Conservation (phyloP, 2,113 vertebrate genomes). For the Nothocercus julius region DNA sequence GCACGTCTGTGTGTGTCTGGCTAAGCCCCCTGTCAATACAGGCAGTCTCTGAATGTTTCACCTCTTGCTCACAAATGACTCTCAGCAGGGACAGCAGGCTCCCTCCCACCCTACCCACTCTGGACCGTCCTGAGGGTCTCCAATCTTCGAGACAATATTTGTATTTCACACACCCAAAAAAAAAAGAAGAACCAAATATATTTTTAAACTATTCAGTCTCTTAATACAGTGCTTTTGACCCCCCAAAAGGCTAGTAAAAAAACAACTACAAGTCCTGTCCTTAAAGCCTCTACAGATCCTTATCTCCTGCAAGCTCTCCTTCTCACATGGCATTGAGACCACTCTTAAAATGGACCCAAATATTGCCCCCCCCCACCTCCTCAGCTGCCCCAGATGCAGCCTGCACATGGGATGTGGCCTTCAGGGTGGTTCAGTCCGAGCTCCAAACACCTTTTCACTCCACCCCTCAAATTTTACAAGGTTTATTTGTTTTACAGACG, state of each 20-base stretch:
- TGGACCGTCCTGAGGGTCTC: not conserved
- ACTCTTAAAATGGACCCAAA: not conserved
- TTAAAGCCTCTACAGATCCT: not conserved
- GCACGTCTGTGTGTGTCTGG: not conserved
- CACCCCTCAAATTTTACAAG: constrained; percentile 3
- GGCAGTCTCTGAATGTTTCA: not conserved
- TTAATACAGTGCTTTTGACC: not conserved
- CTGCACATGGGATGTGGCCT: too few relatives aligned
- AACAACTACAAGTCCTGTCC: not conserved
- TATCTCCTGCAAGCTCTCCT: not conserved
- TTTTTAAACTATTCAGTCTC: not conserved
- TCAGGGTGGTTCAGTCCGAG: too few relatives aligned
- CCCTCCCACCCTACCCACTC: not conserved
- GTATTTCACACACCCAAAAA: not conserved
- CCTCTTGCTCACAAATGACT: not conserved
- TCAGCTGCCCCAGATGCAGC: too few relatives aligned
- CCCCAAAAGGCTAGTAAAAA: not conserved
- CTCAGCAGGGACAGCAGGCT: not conserved
- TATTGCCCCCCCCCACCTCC: too few relatives aligned
- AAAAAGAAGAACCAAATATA: not conserved
- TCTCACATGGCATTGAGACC: not conserved
- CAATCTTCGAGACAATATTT: too few relatives aligned
- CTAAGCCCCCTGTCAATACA: not conserved
- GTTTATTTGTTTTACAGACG: constrained; percentile 21
- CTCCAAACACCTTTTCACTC: not conserved